Conservation (phyloP, 2,888 invertebrate species). For the Epinotia demarniana region DNA sequence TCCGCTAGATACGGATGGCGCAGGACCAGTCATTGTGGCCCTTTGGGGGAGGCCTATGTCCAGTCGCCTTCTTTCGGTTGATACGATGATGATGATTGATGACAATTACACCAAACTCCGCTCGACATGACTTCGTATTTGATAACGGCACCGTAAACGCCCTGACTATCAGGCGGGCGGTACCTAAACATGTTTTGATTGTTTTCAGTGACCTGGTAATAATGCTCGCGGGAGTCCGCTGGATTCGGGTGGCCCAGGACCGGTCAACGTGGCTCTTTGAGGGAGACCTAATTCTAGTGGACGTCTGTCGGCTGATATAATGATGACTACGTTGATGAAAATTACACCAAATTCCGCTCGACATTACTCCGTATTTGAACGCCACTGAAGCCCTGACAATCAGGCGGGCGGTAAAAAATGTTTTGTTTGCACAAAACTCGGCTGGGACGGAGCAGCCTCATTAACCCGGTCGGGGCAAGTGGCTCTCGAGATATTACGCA, state of each 20-base stretch:
- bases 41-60: too few relatives aligned
- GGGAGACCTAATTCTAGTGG: too few relatives aligned
- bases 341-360: background rate
- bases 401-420: constrained; percentile 46
- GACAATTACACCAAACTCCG: background rate
- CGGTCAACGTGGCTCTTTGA: too few relatives aligned
- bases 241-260: too few relatives aligned
- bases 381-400: constrained; percentile 20
- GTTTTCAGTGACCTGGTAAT: too few relatives aligned
- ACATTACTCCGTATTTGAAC: background rate
- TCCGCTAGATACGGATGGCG: too few relatives aligned
- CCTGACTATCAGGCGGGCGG: constrained; percentile 15
- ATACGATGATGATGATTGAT: too few relatives aligned
- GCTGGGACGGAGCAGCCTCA: constrained; percentile 61
- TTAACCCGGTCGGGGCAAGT: constrained; percentile 55
- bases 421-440: constrained; percentile 53
- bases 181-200: constrained; percentile 54
- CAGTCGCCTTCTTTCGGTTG: too few relatives aligned
- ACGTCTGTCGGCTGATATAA: too few relatives aligned
- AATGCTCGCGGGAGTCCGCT: too few relatives aligned
- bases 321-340: background rate
- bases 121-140: background rate
- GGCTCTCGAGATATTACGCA: constrained; percentile 37
- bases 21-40: too few relatives aligned
- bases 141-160: constrained; percentile 9